Conservation (phyloP, 2,797 vertebrate genomes). For the Craterocephalus amniculus region DNA sequence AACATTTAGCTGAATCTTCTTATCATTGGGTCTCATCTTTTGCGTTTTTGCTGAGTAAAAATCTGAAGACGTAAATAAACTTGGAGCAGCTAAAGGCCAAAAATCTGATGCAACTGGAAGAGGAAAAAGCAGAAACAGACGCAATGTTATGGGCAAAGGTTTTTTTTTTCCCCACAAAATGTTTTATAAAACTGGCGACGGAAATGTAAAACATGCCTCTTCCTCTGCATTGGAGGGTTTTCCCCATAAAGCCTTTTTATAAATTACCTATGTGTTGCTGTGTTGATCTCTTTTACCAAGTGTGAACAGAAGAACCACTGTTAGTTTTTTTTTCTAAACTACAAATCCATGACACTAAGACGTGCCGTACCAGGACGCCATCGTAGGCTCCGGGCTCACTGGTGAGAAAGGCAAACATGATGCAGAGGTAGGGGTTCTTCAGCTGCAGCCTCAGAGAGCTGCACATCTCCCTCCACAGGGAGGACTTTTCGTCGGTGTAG, state of each 20-base stretch:
- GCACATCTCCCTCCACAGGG: slow-evolving; percentile 99
- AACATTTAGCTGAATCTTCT: slow-evolving; percentile 9
- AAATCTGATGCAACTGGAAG: slow-evolving; percentile 25
- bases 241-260: slow-evolving; percentile 8
- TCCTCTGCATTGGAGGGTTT: slow-evolving; percentile 37
- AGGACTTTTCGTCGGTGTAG: slow-evolving; percentile 96
- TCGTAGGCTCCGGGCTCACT: slow-evolving; percentile 95
- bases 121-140: slow-evolving; percentile 38
- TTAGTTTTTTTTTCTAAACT: slow-evolving; percentile 1
- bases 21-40: background rate
- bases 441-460: slow-evolving; percentile 92
- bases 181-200: slow-evolving; percentile 26
- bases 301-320: slow-evolving; percentile 15
- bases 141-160: slow-evolving; percentile 23
- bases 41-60: slow-evolving; percentile 12
- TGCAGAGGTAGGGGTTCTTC: slow-evolving; percentile 94
- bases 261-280: slow-evolving; percentile 4
- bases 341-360: slow-evolving; percentile 3
- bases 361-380: slow-evolving; percentile 89
- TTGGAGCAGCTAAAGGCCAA: slow-evolving; percentile 30
- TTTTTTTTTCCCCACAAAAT: slow-evolving; percentile 32
- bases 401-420: slow-evolving; percentile 98
- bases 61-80: slow-evolving; percentile 36
- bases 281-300: slow-evolving; percentile 7
- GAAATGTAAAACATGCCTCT: slow-evolving; percentile 39